Evolutionary conservation across 1,140 invertebrate genomes (phyloP).

Genomic region (Acromyrmex echinatior): DNA sequence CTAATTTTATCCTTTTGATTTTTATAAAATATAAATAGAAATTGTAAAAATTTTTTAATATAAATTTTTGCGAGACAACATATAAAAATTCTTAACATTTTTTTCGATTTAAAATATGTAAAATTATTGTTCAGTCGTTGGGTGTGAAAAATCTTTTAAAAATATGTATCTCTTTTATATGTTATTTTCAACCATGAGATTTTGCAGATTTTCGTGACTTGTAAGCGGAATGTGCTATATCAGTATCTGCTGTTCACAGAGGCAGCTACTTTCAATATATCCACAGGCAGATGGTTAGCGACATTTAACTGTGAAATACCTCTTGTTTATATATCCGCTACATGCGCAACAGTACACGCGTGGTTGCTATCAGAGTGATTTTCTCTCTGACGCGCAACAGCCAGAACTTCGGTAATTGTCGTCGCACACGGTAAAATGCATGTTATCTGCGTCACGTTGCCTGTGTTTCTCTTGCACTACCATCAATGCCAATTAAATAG

Average conservation of each 20-base stretch:
- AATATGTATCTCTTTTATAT: neutral
- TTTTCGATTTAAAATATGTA: neutral
- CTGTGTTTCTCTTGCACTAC: constrained; percentile 5
- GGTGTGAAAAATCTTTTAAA: neutral
- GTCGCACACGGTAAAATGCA: constrained; percentile 44
- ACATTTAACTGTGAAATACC: constrained; percentile 55
- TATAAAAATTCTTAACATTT: neutral
- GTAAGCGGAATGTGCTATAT: constrained; percentile 6
- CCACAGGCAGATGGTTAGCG: neutral
- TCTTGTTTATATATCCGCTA: constrained; percentile 32
- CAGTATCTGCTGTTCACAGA: neutral
- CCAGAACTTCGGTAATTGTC: constrained; percentile 50
- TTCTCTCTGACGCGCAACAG: constrained; percentile 42
- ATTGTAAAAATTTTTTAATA: neutral
- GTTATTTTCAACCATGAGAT: neutral
- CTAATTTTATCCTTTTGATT: neutral
- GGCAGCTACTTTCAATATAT: constrained; percentile 38
- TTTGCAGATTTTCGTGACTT: constrained; percentile 9
- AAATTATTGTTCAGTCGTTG: neutral
- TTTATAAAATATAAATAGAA: neutral
- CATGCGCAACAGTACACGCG: constrained; percentile 1
- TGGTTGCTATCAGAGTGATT: constrained; percentile 37
- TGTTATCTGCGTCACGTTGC: constrained; percentile 32
- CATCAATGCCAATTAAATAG: constrained; percentile 56
- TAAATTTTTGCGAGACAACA: neutral